Evolutionary conservation across 2,797 vertebrate species (phyloP).

Genomic region (Neosilurus hyrtlii): DNA sequence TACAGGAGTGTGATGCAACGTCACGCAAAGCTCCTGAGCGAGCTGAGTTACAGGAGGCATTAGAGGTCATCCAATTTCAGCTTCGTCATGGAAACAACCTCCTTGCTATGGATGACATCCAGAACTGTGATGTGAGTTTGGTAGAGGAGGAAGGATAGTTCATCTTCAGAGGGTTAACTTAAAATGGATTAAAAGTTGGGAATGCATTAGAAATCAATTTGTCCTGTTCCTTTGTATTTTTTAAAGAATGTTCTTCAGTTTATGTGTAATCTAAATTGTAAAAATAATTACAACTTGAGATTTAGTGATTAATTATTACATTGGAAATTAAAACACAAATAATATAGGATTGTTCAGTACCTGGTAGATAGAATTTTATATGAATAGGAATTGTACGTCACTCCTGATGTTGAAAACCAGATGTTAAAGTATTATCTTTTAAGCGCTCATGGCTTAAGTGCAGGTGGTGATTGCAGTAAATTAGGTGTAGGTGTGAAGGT

Average conservation of each 20-base stretch:
- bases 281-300: background rate
- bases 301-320: background rate
- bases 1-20: conserved; percentile 66
- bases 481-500: too few species aligned
- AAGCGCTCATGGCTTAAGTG: too few species aligned
- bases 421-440: too few species aligned
- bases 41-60: conserved; percentile 72
- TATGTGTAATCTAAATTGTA: background rate
- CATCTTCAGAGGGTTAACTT: background rate
- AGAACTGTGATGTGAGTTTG: conserved; percentile 76
- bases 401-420: too few species aligned
- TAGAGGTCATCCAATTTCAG: conserved; percentile 78
- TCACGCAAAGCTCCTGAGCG: conserved; percentile 61
- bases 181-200: background rate
- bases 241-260: background rate
- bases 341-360: background rate
- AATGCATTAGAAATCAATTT: background rate
- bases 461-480: too few species aligned
- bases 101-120: conserved; percentile 81
- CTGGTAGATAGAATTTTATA: background rate
- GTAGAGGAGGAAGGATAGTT: background rate
- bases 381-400: background rate
- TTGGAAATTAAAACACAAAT: background rate
- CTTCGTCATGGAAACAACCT: conserved; percentile 81
- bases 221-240: background rate